Evolutionary conservation across 1,140 invertebrate genomes (phyloP).

Genomic region (Drosophila truncata): DNA sequence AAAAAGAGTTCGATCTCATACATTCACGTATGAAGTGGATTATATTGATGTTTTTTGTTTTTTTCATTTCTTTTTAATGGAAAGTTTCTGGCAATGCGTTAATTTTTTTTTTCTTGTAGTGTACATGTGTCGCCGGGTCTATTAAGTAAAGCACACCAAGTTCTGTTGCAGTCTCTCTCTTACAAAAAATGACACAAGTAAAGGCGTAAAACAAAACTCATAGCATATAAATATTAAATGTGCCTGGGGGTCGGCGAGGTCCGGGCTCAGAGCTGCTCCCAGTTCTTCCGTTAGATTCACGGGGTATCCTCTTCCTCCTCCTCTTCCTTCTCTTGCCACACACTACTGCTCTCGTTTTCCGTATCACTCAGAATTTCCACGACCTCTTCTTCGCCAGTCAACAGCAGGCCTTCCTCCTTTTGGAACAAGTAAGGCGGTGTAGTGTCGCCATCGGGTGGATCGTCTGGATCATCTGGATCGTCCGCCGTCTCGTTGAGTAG

Average conservation of each 20-base stretch:
- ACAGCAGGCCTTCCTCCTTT: conserved; percentile 47
- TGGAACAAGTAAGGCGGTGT: conserved; percentile 28
- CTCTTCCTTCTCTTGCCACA: conserved; percentile 72
- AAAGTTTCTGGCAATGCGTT: conserved; percentile 32
- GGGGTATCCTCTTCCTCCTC: conserved; percentile 42
- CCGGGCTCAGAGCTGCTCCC: too few species aligned
- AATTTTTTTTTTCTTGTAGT: conserved; percentile 18
- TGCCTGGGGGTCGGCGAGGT: conserved; percentile 41
- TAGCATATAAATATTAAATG: conserved; percentile 68
- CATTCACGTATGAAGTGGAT: conserved; percentile 34
- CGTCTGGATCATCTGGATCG: conserved; percentile 27
- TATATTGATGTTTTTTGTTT: conserved; percentile 29
- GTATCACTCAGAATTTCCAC: conserved; percentile 74
- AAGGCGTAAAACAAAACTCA: conserved; percentile 66
- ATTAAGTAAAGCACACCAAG: conserved; percentile 78
- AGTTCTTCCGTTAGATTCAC: not conserved
- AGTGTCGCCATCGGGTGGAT: conserved; percentile 36
- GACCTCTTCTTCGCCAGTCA: conserved; percentile 54
- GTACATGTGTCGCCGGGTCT: conserved; percentile 38
- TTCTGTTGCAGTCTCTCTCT: conserved; percentile 76
- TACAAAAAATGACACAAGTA: conserved; percentile 74
- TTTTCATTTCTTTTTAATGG: conserved; percentile 16
- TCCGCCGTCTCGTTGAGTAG: conserved; percentile 47
- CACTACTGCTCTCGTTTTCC: conserved; percentile 71
- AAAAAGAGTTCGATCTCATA: conserved; percentile 57